A percentile compares a stretch with the other conserved stretches of the same genome.
Conservation (phyloP, 2,113 vertebrate species). For the Plestiodon gilberti region DNA sequence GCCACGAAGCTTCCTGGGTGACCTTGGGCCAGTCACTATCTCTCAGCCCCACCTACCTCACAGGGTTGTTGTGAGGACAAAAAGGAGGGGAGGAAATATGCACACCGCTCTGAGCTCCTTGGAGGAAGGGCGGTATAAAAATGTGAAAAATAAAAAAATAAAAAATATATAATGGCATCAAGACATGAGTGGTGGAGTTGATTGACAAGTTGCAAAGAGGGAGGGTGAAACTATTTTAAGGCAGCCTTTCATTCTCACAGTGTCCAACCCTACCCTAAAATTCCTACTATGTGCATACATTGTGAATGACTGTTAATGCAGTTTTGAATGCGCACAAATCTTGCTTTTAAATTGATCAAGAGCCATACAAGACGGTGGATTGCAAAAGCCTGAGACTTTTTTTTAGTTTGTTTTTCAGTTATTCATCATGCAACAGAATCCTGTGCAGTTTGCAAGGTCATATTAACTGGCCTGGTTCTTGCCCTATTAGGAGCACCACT, state of each 20-base stretch:
- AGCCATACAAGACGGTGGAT: no score
- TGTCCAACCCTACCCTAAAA: not conserved
- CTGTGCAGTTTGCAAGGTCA: not conserved
- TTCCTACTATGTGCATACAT: not conserved
- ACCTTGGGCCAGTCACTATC: no score
- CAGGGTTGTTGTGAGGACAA: no score
- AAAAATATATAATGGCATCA: no score
- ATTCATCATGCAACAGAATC: no score
- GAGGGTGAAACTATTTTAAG: not conserved
- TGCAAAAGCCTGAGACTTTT: not conserved
- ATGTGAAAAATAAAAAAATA: no score
- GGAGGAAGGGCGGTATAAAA: no score
- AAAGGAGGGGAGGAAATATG: no score
- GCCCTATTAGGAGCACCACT: not conserved
- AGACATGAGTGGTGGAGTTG: not conserved
- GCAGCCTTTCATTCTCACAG: not conserved
- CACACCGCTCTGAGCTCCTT: no score
- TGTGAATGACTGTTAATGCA: not conserved
- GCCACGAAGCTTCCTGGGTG: no score
- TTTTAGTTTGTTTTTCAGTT: not conserved
- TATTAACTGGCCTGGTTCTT: not conserved
- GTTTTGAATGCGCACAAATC: no score
- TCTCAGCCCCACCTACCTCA: no score
- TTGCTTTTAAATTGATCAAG: not conserved
- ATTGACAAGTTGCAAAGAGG: not conserved